Evolutionary conservation across 2,797 vertebrate genomes (phyloP).

Genomic region (Pipistrellus nathusii): DNA sequence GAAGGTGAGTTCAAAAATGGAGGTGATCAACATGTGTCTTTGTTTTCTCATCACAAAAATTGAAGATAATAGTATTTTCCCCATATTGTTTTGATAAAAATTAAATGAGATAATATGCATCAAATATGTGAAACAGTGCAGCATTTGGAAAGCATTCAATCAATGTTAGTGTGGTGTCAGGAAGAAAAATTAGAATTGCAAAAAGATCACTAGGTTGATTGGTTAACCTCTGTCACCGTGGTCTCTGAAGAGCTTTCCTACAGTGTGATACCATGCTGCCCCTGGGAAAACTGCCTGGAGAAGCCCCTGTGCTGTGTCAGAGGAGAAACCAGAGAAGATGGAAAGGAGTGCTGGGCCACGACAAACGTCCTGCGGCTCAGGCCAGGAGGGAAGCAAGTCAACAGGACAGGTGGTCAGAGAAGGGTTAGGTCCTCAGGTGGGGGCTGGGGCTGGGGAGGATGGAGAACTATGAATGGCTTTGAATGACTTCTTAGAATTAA

Average conservation of each 20-base stretch:
- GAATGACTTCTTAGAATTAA: background rate
- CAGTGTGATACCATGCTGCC: background rate
- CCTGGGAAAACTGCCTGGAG: background rate
- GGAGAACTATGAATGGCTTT: background rate
- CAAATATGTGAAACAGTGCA: background rate
- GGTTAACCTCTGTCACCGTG: background rate
- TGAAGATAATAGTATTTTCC: background rate
- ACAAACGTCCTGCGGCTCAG: background rate
- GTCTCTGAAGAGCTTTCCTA: background rate
- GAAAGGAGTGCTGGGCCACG: background rate
- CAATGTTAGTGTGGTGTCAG: background rate
- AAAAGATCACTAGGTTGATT: background rate
- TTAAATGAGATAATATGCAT: background rate
- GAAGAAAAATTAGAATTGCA: background rate
- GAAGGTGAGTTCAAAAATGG: background rate
- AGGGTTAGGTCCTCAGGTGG: background rate
- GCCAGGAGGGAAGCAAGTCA: background rate
- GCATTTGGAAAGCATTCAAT: background rate
- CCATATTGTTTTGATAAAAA: background rate
- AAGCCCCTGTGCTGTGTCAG: background rate
- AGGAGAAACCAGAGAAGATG: background rate
- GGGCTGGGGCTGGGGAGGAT: background rate
- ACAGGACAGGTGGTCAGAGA: fast-evolving
- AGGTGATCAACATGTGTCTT: background rate
- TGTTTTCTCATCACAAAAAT: background rate